Conservation (phyloP, 2,888 invertebrate species). For the Lottia gigantea region DNA sequence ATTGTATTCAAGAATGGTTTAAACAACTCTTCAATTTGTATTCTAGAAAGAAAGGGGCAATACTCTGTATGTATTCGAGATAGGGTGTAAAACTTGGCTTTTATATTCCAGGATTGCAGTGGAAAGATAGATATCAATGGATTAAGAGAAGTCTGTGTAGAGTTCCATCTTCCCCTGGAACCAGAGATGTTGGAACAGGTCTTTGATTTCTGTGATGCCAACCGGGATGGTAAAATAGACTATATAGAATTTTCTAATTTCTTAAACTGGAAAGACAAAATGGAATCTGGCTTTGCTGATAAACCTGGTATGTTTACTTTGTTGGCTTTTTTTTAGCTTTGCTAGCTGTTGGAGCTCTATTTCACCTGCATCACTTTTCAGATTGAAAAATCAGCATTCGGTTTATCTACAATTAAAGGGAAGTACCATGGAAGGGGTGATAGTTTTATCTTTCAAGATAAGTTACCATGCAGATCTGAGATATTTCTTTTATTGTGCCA, state of each 20-base stretch:
- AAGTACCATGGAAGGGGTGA: too few relatives aligned
- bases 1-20: too few relatives aligned
- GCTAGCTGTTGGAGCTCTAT: neutral
- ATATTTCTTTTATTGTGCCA: too few relatives aligned
- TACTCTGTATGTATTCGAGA: too few relatives aligned
- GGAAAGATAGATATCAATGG: constrained; percentile 61
- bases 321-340: neutral
- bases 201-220: constrained; percentile 63
- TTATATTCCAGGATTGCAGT: constrained; percentile 45
- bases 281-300: constrained; percentile 54
- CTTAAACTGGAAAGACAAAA: constrained; percentile 67
- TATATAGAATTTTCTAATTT: constrained; percentile 67
- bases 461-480: too few relatives aligned
- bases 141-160: constrained; percentile 58
- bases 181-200: constrained; percentile 61
- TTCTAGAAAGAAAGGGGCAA: too few relatives aligned
- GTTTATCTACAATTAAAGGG: too few relatives aligned
- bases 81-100: too few relatives aligned
- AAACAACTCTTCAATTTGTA: too few relatives aligned
- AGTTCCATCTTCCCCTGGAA: constrained; percentile 63
- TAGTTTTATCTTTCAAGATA: too few relatives aligned
- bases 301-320: constrained; percentile 12
- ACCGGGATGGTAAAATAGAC: constrained; percentile 62
- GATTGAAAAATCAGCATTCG: too few relatives aligned
- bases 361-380: neutral